Evolutionary conservation across 2,888 invertebrate genomes (phyloP).

Genomic region (Anorthoa munda): DNA sequence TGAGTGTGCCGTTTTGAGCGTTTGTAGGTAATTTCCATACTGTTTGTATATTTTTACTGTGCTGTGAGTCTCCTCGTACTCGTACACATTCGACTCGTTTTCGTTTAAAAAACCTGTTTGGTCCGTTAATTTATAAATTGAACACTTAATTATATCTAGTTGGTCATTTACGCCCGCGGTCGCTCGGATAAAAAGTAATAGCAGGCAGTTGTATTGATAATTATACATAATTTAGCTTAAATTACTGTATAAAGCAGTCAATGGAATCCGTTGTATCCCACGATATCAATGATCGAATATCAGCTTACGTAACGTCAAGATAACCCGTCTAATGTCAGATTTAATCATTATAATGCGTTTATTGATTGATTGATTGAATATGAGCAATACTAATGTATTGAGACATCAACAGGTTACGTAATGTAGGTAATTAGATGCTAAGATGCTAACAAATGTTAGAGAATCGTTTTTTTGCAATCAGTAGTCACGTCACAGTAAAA

Average conservation of each 20-base stretch:
- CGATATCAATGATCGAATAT: constrained; percentile 59
- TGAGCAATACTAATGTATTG: constrained; percentile 47
- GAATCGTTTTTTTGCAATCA: constrained; percentile 43
- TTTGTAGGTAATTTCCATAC: no score
- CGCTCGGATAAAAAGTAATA: constrained; percentile 75
- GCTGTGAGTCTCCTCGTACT: constrained; percentile 44
- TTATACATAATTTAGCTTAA: constrained; percentile 76
- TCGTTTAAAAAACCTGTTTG: constrained; percentile 71
- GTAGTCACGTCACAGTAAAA: no score
- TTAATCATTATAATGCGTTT: constrained; percentile 58
- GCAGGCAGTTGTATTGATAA: constrained; percentile 75
- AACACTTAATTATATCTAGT: constrained; percentile 79
- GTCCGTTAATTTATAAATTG: constrained; percentile 79
- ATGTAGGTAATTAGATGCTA: constrained; percentile 44
- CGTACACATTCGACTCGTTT: constrained; percentile 46
- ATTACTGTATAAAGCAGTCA: constrained; percentile 69
- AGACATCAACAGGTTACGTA: constrained; percentile 52
- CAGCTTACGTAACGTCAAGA: constrained; percentile 52
- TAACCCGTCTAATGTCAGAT: constrained; percentile 58
- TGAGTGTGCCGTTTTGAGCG: no score
- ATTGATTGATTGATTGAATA: constrained; percentile 65
- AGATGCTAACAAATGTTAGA: constrained; percentile 36
- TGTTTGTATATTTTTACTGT: no score
- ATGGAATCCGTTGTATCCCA: constrained; percentile 49
- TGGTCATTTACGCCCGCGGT: constrained; percentile 74